Base-by-base conservation (phyloP, 2,113 vertebrate species). In the Semnornis frantzii region DNA sequence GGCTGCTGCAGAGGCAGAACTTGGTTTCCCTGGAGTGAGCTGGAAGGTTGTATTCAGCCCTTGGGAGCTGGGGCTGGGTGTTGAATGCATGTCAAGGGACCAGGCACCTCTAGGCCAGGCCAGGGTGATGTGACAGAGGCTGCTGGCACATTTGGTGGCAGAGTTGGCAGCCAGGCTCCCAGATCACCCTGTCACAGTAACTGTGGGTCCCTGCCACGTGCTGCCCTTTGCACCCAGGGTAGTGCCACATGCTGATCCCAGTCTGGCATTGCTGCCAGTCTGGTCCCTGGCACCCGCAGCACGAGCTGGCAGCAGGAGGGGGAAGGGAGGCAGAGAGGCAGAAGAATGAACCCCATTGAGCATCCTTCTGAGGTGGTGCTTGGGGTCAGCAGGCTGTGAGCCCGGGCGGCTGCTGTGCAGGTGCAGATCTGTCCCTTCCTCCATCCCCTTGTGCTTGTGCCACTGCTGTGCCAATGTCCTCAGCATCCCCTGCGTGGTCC, bases 331-430 rank as follows among this genome's bases (percentile, higher is more conserved):
- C 7, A 19, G 82, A 87, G 6, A 55, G 33, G 64, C 7, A 19
- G 82, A 87, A 95, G 82, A 96, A 95, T 87, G 79, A 44, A 7
- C 71, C 76, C 66, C 59, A 87, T 89, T 94, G 89, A 95, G 44
- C 82, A 28, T 57, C 42, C 34, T 19, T 15, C 31, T 1, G 10
- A 31, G 57, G 50, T 24, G 63, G 33, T 2, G 78, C 52, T n/a
- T 1, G 10, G 33, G 25, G 12, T 58, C 39, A 16, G 25, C 74
- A n/a, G 75, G 44, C 87, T 84, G 81, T 0, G 1, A 73, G 70
- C 69, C 37, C 0, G 11, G 28, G 25, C 21, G 68, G 55, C 68
- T 50, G 78, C 0, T 6, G 6, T 50, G 81, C 46, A 62, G 46
- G 65, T 68, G 70, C 6, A 6, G 64, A 12, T 85, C 79, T 0